Base-by-base conservation (phyloP, 64 coral and sea anemone genomes). In the Dendrophyllia cribrosa region DNA sequence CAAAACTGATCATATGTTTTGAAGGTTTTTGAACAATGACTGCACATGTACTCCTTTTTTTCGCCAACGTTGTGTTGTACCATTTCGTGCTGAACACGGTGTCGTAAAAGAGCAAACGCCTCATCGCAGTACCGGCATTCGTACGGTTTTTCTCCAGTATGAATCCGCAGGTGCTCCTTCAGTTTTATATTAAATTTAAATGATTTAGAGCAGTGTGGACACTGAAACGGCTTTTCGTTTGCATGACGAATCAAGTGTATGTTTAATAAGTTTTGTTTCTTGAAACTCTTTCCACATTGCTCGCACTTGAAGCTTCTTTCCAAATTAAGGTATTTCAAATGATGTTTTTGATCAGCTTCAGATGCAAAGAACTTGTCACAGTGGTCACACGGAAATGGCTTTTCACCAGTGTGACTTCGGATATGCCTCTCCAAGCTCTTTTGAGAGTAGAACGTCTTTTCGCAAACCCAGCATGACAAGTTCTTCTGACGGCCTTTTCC, bases 221-320 rank as follows among this genome's bases (percentile, higher is more conserved):
- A 80, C 51, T 80, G 50, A 80, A 22, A 80, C 11, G n/a, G 77
- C 77, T n/a, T 80, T 23, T 59, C 77, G 10, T 51, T 62, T 58
- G 26, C 26, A 80, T 80, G 77, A 10, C 51, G 59, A 49, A 9
- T 24, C 9, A 62, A n/a, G 58, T 80, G 77, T 7, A 51, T 20
- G 14, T 80, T n/a, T 58, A 80, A 20, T 15, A 7, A 4, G 14
- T 19, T 12, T 26, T 56, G 12, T 17, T 15, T 15, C 26, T 56
- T 80, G 77, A 80, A 80, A 16, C 47, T 17, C 59, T 80, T 80
- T 56, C 77, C 77, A 24, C 77, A 80, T 17, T 58, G 77, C 19
- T 80, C 77, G 59, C 77, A 80, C 51, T 80, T 80, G 50, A 80
- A 80, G 10, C n/a, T 12, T 43, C 45, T 80, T 80, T 80, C 77